phyloP scores from a whole-genome alignment of 2,888 invertebrate genomes.

The Volucella bombylans region DNA sequence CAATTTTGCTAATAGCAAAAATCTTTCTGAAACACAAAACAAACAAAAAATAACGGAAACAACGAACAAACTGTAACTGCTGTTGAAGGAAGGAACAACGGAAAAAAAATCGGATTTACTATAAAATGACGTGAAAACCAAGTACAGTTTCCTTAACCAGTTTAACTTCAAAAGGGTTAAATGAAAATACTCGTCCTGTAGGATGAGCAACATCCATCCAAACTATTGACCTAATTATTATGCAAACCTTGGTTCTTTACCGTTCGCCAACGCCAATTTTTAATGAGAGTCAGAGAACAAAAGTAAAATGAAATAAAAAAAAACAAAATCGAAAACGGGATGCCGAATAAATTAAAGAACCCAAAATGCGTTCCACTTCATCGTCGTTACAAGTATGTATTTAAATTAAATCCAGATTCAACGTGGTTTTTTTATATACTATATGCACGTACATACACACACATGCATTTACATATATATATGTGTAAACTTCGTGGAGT shows the following conservation, averaged over 20 bases:
- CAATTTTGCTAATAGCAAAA: conserved; percentile 49
- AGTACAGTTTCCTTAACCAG: conserved; percentile 11
- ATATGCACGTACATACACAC: background rate
- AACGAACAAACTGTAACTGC: conserved; percentile 26
- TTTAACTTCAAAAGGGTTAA: conserved; percentile 1
- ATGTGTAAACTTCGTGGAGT: background rate
- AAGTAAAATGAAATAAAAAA: background rate
- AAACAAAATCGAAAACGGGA: conserved; percentile 13
- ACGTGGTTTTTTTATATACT: conserved; percentile 22
- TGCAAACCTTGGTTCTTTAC: conserved; percentile 54
- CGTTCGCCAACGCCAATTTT: conserved; percentile 57
- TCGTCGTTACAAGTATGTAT: conserved; percentile 32
- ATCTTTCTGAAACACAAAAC: background rate
- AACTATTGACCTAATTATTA: conserved; percentile 65
- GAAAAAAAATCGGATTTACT: background rate
- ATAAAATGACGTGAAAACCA: conserved; percentile 27
- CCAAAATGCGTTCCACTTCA: conserved; percentile 20
- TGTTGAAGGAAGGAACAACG: background rate
- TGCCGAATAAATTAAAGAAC: conserved; percentile 48
- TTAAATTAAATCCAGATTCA: conserved; percentile 61
- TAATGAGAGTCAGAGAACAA: conserved; percentile 45
- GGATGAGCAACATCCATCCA: conserved; percentile 43
- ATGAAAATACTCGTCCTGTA: background rate
- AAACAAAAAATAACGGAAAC: background rate
- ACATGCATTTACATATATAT: no score